Conservation (phyloP, 2,113 vertebrate species). For the Aspidoscelis tigris region DNA sequence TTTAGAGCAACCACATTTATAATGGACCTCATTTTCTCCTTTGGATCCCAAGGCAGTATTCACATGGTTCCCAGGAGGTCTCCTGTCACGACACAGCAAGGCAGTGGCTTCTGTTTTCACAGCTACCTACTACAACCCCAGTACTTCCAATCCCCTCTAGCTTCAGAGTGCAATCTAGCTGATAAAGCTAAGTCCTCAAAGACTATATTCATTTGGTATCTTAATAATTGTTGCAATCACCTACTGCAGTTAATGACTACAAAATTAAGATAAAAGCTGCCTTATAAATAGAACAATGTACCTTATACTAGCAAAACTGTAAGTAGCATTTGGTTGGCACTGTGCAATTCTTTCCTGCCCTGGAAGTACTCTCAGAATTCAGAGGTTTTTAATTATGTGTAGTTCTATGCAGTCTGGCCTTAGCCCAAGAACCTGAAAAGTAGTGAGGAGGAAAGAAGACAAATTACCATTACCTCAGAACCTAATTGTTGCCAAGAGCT, state of each 20-base stretch:
- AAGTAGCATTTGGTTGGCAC: neutral
- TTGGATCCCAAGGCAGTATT: neutral
- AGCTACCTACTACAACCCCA: neutral
- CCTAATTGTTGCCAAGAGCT: slow-evolving; percentile 10
- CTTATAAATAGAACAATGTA: neutral
- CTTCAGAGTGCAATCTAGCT: neutral
- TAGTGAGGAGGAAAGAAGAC: neutral
- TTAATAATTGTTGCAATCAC: too few species aligned
- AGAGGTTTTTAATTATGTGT: neutral
- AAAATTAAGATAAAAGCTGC: neutral
- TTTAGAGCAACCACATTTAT: neutral
- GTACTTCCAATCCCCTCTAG: neutral
- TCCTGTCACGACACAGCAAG: too few species aligned
- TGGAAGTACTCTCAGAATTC: neutral
- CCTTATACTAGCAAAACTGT: neutral
- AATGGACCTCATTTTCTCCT: too few species aligned
- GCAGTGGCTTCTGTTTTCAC: too few species aligned
- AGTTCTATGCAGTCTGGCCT: neutral
- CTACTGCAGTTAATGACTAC: neutral
- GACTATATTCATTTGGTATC: too few species aligned
- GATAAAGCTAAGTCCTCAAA: neutral
- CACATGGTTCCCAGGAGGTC: too few species aligned
- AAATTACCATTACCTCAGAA: slow-evolving; percentile 6
- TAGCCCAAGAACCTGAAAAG: neutral
- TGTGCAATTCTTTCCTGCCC: neutral